phyloP scores from a whole-genome alignment of 2,888 invertebrate species.

The Scotopteryx bipunctaria region DNA sequence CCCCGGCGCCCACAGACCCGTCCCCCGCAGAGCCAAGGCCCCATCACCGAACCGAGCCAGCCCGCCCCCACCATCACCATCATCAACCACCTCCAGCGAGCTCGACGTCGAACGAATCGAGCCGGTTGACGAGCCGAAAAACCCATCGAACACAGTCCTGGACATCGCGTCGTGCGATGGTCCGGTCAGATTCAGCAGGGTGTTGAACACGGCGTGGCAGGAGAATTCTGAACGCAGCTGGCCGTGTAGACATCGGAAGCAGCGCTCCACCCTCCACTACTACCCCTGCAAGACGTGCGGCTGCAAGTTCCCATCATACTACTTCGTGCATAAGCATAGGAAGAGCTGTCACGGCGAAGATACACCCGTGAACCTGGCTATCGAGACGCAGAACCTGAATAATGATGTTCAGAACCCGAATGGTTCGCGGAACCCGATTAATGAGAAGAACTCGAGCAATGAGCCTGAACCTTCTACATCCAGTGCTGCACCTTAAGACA shows the following conservation, averaged over 20 bases:
- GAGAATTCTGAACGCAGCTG: conserved; percentile 86
- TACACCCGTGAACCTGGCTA: conserved; percentile 43
- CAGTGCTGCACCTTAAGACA: conserved; percentile 49
- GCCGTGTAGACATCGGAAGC: conserved; percentile 93
- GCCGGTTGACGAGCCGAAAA: conserved; percentile 53
- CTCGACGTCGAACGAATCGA: conserved; percentile 73
- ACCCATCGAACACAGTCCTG: conserved; percentile 82
- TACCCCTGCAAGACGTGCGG: conserved; percentile 97
- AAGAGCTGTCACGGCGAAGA: conserved; percentile 92
- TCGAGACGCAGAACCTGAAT: conserved; percentile 15
- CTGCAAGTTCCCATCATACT: conserved; percentile 95
- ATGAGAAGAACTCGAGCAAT: no score
- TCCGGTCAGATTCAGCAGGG: conserved; percentile 92
- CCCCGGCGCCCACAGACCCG: conserved; percentile 75
- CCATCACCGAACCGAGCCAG: conserved; percentile 60
- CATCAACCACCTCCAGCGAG: conserved; percentile 72
- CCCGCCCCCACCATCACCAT: conserved; percentile 67
- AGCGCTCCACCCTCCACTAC: conserved; percentile 90
- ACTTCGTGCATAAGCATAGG: conserved; percentile 96
- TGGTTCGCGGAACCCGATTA: not conserved
- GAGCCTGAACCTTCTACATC: conserved; percentile 59
- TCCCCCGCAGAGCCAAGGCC: conserved; percentile 63
- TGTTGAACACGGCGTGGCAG: conserved; percentile 91
- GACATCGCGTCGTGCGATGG: conserved; percentile 97
- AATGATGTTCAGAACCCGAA: conserved; percentile 18